Base-by-base conservation (phyloP, 2,113 vertebrate genomes). In the Mastomys coucha region DNA sequence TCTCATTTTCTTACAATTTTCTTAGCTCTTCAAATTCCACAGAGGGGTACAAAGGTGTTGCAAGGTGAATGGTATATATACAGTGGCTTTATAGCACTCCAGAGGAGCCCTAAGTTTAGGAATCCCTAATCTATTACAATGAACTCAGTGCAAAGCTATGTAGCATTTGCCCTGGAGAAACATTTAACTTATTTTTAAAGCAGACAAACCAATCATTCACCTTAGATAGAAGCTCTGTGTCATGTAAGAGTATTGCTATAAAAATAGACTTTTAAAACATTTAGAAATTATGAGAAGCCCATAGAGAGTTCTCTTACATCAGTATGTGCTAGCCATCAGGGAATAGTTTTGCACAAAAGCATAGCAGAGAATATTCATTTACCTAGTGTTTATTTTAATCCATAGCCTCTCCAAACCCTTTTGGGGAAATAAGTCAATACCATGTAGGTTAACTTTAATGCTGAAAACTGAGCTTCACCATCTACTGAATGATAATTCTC, bases 401-500 rank as follows among this genome's bases (percentile, higher is more conserved):
- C 76, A 6, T 92, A 69, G 33, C 33, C 76, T 97, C 65, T 85
- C 51, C 70, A 95, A 58, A 88, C n/a, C 56, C 49, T 91, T 94
- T 89, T 75, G 51, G 75, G 28, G 9, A 91, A 91, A 93, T 67
- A 95, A 93, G 69, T 96, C 51, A 53, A 26, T 26, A 80, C 10
- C 67, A 39, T 45, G 73, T 31, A 91, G 39, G 91, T 95, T 91
- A 90, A 78, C 91, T 65, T 87, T 84, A 67, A 81, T 90, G 33
- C 69, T 94, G 20, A 94, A 96, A 91, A 90, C 77, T 93, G 72
- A 97, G 70, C 86, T 91, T 86, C 42, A 67, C 14, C 31, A 77
- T 78, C 53, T 45, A 94, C 31, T 89, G 88, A 80, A 80, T 90
- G 75, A 93, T n/a, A 78, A 94, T 75, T 45, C 72, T 24, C 67